Percentiles rank a stretch among this genome's conserved stretches.
These are phyloP conservation scores for Crossocerus cetratus DNA, from an alignment of 2,888 invertebrate species.

Conservation along the genomic window DNA sequence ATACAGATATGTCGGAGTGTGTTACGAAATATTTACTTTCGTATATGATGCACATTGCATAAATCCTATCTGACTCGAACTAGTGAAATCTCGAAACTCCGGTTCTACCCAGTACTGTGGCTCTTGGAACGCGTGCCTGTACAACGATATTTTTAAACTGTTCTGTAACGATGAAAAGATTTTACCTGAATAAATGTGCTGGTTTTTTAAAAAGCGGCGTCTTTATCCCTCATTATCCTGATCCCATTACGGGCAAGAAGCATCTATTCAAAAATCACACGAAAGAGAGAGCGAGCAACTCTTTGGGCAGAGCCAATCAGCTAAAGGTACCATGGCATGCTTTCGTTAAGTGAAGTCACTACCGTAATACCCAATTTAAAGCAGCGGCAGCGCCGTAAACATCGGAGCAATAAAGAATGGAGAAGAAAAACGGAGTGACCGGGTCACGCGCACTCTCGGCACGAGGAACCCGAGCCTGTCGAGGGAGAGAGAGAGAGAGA, in stretches of 20 bases:
- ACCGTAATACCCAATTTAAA: slow-evolving; percentile 21
- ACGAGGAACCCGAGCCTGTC: slow-evolving; percentile 29
- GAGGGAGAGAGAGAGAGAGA: neutral
- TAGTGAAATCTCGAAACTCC: slow-evolving; percentile 22
- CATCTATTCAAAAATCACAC: slow-evolving; percentile 25
- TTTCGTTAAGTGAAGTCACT: slow-evolving; percentile 3
- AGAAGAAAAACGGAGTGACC: slow-evolving; percentile 22
- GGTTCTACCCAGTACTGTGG: slow-evolving; percentile 24
- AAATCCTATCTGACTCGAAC: slow-evolving; percentile 18
- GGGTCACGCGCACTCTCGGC: slow-evolving; percentile 5
- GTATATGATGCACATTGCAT: neutral
- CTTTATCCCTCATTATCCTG: no score
- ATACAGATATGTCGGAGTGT: no score
- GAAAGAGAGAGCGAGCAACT: slow-evolving; percentile 18
- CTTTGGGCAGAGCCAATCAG: slow-evolving; percentile 16
- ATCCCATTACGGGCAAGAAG: no score
- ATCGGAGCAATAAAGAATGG: slow-evolving; percentile 21
- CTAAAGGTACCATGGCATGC: slow-evolving; percentile 14
- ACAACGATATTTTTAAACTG: slow-evolving; percentile 56
- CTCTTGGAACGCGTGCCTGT: slow-evolving; percentile 52
- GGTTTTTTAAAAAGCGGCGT: slow-evolving; percentile 45
- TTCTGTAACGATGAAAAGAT: slow-evolving; percentile 45
- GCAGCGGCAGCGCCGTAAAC: slow-evolving; percentile 3
- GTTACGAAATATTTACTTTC: neutral
- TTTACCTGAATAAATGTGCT: slow-evolving; percentile 54